Percentiles rank a stretch among this genome's conserved stretches.
These are phyloP conservation scores for Seriola dumerili DNA, from an alignment of 2,113 vertebrate genomes.

Conservation along the genomic window DNA sequence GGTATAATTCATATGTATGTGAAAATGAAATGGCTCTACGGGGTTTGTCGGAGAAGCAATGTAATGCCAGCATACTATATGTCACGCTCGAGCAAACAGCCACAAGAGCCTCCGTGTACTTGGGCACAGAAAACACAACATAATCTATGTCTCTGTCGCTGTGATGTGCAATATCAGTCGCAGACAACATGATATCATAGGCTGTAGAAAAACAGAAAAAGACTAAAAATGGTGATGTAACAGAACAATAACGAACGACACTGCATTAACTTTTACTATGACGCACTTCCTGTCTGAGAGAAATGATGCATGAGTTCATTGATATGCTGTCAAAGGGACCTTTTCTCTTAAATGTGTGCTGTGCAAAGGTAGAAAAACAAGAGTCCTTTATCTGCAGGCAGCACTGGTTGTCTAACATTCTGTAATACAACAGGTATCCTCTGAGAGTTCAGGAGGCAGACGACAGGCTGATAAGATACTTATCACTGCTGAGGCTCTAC, in stretches of 20 bases:
- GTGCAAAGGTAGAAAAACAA: slow-evolving; percentile 33
- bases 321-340: slow-evolving; percentile 24
- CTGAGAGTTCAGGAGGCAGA: slow-evolving; percentile 70
- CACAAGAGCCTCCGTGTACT: slow-evolving; percentile 41
- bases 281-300: slow-evolving; percentile 34
- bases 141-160: slow-evolving; percentile 33
- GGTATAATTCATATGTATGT: slow-evolving; percentile 68
- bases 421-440: slow-evolving; percentile 70
- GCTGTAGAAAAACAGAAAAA: slow-evolving; percentile 9
- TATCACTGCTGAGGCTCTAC: slow-evolving; percentile 65
- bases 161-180: slow-evolving; percentile 27
- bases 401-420: slow-evolving; percentile 53
- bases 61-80: slow-evolving; percentile 36
- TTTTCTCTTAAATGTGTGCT: slow-evolving; percentile 1
- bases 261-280: slow-evolving; percentile 15
- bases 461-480: slow-evolving; percentile 80
- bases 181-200: slow-evolving; percentile 23
- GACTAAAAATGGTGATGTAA: slow-evolving; percentile 1
- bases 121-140: slow-evolving; percentile 44
- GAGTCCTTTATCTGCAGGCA: slow-evolving; percentile 65
- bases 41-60: slow-evolving; percentile 41
- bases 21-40: slow-evolving; percentile 59
- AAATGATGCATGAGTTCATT: slow-evolving; percentile 31
- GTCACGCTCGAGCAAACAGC: slow-evolving; percentile 63
- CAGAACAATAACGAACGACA: slow-evolving; percentile 7